phyloP scores from a whole-genome alignment of 2,797 vertebrate genomes.

The Bradypus variegatus region DNA sequence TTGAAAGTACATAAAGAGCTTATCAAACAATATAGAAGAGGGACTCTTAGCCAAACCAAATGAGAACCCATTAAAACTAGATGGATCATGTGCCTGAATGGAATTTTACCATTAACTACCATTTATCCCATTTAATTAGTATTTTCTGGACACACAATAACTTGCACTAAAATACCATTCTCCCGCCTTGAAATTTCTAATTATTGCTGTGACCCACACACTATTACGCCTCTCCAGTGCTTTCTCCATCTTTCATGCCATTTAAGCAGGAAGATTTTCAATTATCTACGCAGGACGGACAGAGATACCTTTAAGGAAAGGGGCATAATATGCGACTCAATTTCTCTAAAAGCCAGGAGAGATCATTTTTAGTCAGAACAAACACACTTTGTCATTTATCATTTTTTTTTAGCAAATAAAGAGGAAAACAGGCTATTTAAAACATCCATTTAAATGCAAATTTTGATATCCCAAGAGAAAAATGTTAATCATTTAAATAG shows the following conservation, averaged over 20 bases:
- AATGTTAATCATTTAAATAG: conserved; percentile 74
- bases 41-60: conserved; percentile 71
- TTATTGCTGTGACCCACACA: conserved; percentile 72
- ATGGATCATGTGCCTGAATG: conserved; percentile 69
- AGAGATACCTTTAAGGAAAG: conserved; percentile 79
- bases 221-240: conserved; percentile 58
- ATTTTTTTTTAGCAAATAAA: conserved; percentile 74
- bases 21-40: conserved; percentile 64
- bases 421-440: conserved; percentile 80
- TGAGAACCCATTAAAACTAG: conserved; percentile 76
- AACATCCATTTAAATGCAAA: conserved; percentile 84
- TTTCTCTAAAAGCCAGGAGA: conserved; percentile 77
- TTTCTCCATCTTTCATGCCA: conserved; percentile 69
- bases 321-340: conserved; percentile 79
- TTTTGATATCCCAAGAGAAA: conserved; percentile 74
- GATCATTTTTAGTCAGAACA: conserved; percentile 78
- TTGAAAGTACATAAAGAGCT: conserved; percentile 53
- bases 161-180: conserved; percentile 69
- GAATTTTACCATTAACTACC: conserved; percentile 77
- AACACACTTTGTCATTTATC: conserved; percentile 79
- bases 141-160: conserved; percentile 78
- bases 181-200: conserved; percentile 76
- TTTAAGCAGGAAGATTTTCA: conserved; percentile 77
- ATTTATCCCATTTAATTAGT: conserved; percentile 81
- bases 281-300: conserved; percentile 77